Evolutionary conservation across 2,797 vertebrate species (phyloP).

Genomic region (Phalloptychus januarius): DNA sequence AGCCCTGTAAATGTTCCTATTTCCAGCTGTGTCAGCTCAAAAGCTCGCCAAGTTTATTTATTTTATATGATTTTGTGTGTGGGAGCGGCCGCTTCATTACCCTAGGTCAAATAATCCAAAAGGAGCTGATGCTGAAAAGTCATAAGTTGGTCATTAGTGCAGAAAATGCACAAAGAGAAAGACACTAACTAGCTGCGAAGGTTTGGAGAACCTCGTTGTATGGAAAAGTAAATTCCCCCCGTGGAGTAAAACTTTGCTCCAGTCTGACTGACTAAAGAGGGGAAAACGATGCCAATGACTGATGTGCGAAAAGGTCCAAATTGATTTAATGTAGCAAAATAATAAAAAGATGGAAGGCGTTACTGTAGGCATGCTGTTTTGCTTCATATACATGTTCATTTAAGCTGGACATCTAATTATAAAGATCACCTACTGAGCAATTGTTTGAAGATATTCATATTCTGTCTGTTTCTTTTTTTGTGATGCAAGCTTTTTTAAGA

Average conservation of each 20-base stretch:
- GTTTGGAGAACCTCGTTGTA: neutral
- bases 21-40: neutral
- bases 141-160: neutral
- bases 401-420: neutral
- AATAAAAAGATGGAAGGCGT: neutral
- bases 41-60: neutral
- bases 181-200: neutral
- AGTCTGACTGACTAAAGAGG: neutral
- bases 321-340: neutral
- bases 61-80: neutral
- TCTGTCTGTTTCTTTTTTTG: neutral
- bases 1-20: neutral
- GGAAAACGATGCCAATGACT: neutral
- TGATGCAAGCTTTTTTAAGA: conserved; percentile 5
- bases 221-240: too few relatives aligned
- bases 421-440: conserved; percentile 3
- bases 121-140: neutral
- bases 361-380: neutral
- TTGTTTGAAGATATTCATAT: neutral
- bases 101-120: neutral
- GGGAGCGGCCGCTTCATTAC: neutral
- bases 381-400: neutral
- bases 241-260: neutral
- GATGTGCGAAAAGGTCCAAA: neutral
- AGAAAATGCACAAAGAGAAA: neutral